Evolutionary conservation across 2,888 invertebrate genomes (phyloP), one percentile per base, ranked within the genome.

Genomic region (Scelioninae gen. 2): DNA sequence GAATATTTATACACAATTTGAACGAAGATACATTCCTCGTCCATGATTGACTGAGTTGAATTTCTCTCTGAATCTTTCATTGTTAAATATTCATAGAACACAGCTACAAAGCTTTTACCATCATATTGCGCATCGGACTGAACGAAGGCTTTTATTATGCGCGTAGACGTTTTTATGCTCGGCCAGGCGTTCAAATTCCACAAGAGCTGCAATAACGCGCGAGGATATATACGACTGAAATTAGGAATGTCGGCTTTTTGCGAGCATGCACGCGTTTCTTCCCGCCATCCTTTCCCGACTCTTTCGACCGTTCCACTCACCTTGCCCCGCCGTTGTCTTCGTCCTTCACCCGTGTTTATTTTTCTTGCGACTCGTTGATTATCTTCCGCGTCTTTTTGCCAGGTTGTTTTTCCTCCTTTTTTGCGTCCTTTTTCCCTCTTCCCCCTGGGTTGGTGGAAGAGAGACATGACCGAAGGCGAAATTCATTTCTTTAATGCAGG

Each of bases 41-140:
- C 68, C 52, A 60, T 60, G 68, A 68, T 60, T 60, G 60, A 60
- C 60, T 45, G 52, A 58, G 52, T 50, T 58, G 52, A 58, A 68
- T 68, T 68, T 43, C 58, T 52, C 52, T 50, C 52, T 57, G 70
- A 63, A 63, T 63, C 55, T 55, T 70, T 70, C 55, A 63, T 58
- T 55, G 64, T 64, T 71, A 64, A 71, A 71, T 71, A 71, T 71
- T 71, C 71, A 71, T 64, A 58, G 64, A 71, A 71, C 57, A 64
- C 37, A 52, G 46, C 57, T 70, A 50, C 60, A 64, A 70, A 63
- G 70, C 61, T 55, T 63, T 55, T 43, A 39, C 57, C 57, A 55
- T 64, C 45, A 64, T 64, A 64, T 53, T 64, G 64, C 61, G 50
- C 52, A 63, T 63, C 43, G 63, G 52, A 52, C 61, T 43, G 63